Evolutionary conservation across 2,888 invertebrate genomes (phyloP).

Genomic region (Rhamphomyia laevipes): DNA sequence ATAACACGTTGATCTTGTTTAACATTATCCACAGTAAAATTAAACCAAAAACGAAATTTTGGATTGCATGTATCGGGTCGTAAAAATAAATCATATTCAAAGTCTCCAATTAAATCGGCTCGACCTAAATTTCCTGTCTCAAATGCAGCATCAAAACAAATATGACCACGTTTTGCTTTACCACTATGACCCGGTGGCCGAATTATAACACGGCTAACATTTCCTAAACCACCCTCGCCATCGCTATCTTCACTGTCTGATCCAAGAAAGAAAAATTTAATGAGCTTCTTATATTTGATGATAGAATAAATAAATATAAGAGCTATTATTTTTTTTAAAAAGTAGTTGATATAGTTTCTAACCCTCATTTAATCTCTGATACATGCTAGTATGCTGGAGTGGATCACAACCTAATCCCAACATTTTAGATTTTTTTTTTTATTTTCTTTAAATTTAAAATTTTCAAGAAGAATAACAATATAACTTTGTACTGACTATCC

Average conservation of each 20-base stretch:
- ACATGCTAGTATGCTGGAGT: slow-evolving; percentile 53
- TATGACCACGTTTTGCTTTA: slow-evolving; percentile 89
- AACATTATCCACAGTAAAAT: slow-evolving; percentile 95
- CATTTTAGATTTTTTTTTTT: slow-evolving; percentile 22
- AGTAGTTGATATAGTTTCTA: too few species aligned
- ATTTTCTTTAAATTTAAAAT: background rate
- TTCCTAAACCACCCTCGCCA: slow-evolving; percentile 86
- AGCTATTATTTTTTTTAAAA: background rate
- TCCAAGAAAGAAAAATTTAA: background rate
- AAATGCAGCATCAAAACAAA: slow-evolving; percentile 94
- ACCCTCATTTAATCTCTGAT: slow-evolving; percentile 46
- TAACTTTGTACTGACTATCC: background rate
- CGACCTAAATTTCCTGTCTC: slow-evolving; percentile 95
- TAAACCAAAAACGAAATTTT: slow-evolving; percentile 89
- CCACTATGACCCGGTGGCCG: slow-evolving; percentile 86
- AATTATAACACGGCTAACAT: slow-evolving; percentile 78
- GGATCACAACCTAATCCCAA: slow-evolving; percentile 36
- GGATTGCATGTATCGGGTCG: slow-evolving; percentile 95
- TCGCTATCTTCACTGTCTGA: slow-evolving; percentile 85
- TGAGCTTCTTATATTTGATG: background rate
- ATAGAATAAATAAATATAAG: background rate
- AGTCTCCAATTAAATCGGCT: slow-evolving; percentile 85
- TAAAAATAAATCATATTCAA: slow-evolving; percentile 92
- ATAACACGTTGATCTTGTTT: slow-evolving; percentile 88
- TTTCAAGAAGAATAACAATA: background rate